Evolutionary conservation across 2,888 invertebrate species (phyloP).

Genomic region (Chelonus formosanus): DNA sequence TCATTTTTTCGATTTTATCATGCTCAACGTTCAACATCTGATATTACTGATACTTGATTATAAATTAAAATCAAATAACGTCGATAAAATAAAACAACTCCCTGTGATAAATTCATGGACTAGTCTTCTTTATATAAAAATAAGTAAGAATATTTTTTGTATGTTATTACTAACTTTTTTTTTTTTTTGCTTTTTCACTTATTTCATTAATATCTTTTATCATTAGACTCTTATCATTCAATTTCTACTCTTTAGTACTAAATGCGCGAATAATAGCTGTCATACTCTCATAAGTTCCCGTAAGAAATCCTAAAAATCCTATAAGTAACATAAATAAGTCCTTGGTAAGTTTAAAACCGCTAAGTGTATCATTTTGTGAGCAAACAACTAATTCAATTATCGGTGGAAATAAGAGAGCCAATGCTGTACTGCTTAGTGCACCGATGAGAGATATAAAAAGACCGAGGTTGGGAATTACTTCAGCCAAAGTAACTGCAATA

Average conservation of each 20-base stretch:
- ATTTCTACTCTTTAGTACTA: slow-evolving; percentile 30
- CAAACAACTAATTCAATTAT: slow-evolving; percentile 81
- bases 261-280: slow-evolving; percentile 70
- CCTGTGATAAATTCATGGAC: too few relatives aligned
- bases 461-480: slow-evolving; percentile 84
- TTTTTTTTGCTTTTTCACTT: not conserved
- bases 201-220: not conserved
- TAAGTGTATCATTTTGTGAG: slow-evolving; percentile 69
- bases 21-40: not conserved
- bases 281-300: slow-evolving; percentile 80
- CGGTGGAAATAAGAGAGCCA: slow-evolving; percentile 89
- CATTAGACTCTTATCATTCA: slow-evolving; percentile 9
- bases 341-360: slow-evolving; percentile 67
- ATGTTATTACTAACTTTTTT: too few relatives aligned
- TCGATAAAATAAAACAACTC: not conserved
- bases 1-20: slow-evolving; percentile 67
- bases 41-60: not conserved
- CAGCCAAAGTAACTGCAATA: slow-evolving; percentile 81
- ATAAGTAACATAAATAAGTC: slow-evolving; percentile 73
- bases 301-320: slow-evolving; percentile 76
- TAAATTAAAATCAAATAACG: not conserved
- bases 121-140: too few relatives aligned
- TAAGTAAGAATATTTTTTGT: too few relatives aligned
- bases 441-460: slow-evolving; percentile 92
- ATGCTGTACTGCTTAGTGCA: slow-evolving; percentile 85